Percentiles rank a stretch among this genome's conserved stretches.
phyloP scores from a whole-genome alignment of 2,797 vertebrate genomes.

The Cynopterus sphinx region DNA sequence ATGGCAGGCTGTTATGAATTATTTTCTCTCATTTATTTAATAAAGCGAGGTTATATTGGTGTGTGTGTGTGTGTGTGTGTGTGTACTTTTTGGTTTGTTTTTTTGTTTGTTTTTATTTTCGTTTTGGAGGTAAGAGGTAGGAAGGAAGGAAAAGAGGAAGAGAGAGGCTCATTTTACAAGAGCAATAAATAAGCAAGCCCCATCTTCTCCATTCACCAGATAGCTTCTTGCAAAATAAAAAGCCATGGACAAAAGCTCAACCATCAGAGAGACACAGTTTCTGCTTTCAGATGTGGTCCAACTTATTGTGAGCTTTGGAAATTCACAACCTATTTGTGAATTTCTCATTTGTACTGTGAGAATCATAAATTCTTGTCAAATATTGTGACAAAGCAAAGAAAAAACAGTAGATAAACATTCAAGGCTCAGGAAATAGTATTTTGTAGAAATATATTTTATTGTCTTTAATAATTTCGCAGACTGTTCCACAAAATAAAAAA shows the following conservation, averaged over 20 bases:
- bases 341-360: constrained; percentile 21
- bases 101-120: neutral
- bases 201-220: neutral
- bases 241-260: neutral
- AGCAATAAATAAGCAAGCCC: constrained; percentile 17
- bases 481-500: constrained; percentile 34
- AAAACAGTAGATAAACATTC: neutral
- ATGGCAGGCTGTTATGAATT: neutral
- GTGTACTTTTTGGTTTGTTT: too few species aligned
- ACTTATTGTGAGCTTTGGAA: constrained; percentile 31
- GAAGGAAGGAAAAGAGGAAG: constrained; percentile 37
- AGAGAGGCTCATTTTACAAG: constrained; percentile 43
- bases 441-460: neutral
- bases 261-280: constrained; percentile 22
- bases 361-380: neutral
- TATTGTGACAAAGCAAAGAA: constrained; percentile 32
- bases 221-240: neutral
- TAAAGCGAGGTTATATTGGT: neutral
- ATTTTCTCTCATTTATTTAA: neutral
- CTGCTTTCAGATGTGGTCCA: neutral
- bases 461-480: constrained; percentile 19
- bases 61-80: neutral
- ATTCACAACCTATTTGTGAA: constrained; percentile 2
- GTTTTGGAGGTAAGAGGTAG: neutral
- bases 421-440: constrained; percentile 30